These are phyloP conservation scores for Acanthosepion pharaonis DNA, from an alignment of 2,888 invertebrate genomes.

Conservation along the genomic window DNA sequence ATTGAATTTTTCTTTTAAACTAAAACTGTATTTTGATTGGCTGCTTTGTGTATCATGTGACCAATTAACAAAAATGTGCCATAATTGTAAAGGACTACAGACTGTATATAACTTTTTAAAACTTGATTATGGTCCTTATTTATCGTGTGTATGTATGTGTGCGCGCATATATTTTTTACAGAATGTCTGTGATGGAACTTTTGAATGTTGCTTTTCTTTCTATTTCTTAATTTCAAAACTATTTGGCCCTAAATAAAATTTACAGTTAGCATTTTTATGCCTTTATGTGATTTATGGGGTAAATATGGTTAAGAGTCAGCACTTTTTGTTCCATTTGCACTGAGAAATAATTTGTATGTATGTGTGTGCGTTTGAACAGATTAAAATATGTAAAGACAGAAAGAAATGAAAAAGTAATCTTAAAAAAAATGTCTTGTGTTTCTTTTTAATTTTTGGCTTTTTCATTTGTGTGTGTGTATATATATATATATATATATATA, in stretches of 20 bases:
- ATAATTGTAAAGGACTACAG: background rate
- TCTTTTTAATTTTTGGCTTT: background rate
- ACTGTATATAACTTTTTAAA: background rate
- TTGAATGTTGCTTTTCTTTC: background rate
- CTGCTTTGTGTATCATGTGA: background rate
- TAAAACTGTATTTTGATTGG: background rate
- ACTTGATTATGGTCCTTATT: background rate
- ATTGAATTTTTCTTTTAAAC: background rate
- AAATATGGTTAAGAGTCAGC: background rate
- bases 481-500: no score
- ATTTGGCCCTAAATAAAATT: background rate
- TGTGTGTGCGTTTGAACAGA: background rate
- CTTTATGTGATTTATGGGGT: background rate
- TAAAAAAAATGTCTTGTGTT: background rate
- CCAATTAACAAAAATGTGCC: background rate
- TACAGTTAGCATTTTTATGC: background rate
- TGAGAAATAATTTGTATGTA: background rate
- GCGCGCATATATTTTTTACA: background rate
- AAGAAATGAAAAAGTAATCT: background rate
- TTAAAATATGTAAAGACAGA: background rate
- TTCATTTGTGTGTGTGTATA: no score
- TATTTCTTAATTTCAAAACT: background rate
- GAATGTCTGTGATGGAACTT: background rate
- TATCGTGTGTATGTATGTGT: background rate
- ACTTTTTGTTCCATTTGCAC: conserved; percentile 21